phyloP scores from a whole-genome alignment of 1,140 invertebrate genomes.

The Bursaphelenchus mucronatus region DNA sequence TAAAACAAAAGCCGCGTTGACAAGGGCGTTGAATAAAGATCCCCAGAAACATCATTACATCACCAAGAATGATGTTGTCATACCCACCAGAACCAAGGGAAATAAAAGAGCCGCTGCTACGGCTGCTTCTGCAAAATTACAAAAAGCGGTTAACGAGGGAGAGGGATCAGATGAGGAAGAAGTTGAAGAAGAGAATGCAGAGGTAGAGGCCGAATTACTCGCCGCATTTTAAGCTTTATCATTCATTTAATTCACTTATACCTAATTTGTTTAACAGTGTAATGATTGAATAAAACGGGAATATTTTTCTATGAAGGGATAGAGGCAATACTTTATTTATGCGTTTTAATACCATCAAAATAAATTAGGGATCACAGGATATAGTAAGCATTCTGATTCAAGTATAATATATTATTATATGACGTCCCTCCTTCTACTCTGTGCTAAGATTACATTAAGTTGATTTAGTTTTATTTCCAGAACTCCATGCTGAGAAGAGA shows the following conservation, averaged over 20 bases:
- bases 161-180: slow-evolving; percentile 5
- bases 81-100: background rate
- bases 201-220: background rate
- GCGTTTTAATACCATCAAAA: no score
- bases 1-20: slow-evolving; percentile 84
- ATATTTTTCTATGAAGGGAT: no score
- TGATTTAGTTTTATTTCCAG: slow-evolving; percentile 39
- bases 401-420: no score
- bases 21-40: slow-evolving; percentile 82
- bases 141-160: background rate
- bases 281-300: no score
- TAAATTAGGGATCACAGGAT: no score
- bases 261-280: no score
- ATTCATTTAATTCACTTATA: no score
- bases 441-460: slow-evolving; percentile 25
- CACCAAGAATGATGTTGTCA: background rate
- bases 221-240: background rate
- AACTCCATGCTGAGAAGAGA: slow-evolving; percentile 44
- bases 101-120: slow-evolving; percentile 5
- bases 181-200: background rate
- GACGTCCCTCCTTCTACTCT: no score
- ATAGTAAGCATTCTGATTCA: no score
- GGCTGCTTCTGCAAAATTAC: background rate
- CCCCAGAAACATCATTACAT: slow-evolving; percentile 70
- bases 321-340: no score